Evolutionary conservation across 2,888 invertebrate genomes (phyloP), one percentile per base, ranked within the genome.

Genomic region (Crossocerus cetratus): DNA sequence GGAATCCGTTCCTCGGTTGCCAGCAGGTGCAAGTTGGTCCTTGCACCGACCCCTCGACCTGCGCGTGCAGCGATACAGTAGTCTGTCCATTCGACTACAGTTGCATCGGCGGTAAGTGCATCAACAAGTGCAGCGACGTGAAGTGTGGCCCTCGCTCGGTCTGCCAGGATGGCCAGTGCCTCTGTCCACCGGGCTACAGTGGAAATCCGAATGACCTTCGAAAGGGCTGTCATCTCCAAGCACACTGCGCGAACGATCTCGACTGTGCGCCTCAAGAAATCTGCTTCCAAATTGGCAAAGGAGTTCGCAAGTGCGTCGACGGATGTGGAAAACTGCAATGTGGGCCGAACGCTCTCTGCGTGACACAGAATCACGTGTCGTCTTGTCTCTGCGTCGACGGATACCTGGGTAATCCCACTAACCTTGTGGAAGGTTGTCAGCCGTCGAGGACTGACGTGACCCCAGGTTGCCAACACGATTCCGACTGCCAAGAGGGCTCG

Each of bases 281-380:
- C 84, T 98, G 97, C 89, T 96, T 97, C 91, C 96, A 96, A 91
- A 90, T 96, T 32, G 94, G 95, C 59, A 95, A 94, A 91, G 95
- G 94, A 32, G 89, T 94, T 2, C 92, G 97, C 65, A 96, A 96
- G 90, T 97, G 97, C 89, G 94, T 96, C 2, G 96, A 97, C 87
- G 96, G 95, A 0, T 98, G 97, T 86, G 94, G 94, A 77, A 96
- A 96, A 91, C 92, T 96, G 43, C 96, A 97, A 84, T 97, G 97
- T 87, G 97, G 97, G 13, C 97, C 97, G 0, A 97, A 97, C 89
- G 97, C 97, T 2, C 90, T 97, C 0, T 97, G 97, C 87, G 93
- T 97, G 5, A 94, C 95, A 16, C 94, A 96, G 84, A 95, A 95
- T 86, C 97, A 97, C 89, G 93, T 95, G 75, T 96, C 97, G 0